Evolutionary conservation across 2,888 invertebrate genomes (phyloP), one percentile per base, ranked within the genome.

Genomic region (Calliphora vomitoria): DNA sequence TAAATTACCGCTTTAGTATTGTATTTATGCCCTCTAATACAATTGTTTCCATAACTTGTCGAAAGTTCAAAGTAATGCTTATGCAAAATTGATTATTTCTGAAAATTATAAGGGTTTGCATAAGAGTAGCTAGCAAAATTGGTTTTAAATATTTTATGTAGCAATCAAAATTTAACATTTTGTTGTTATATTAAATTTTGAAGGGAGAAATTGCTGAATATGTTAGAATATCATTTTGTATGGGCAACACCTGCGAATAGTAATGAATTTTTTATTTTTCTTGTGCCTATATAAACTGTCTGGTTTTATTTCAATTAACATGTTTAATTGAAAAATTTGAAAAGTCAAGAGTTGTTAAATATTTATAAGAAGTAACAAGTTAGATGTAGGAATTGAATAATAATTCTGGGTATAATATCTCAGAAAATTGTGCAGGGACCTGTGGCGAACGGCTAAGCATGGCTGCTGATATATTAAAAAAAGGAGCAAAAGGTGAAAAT

Each of bases 101-200:
- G 0, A 1, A 15, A 25, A 38, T 20, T 38, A 47, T 53, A 50
- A 2, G 20, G 64, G 38, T 41, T 38, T 50, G 25, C n/a, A 8
- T 35, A 11, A 35, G 11, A 25, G 41, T 15, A 50, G 47, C 11
- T 41, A 66, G 4, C 15, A 18, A 13, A 58, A 58, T 74, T 66
- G 20, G 4, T 15, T 58, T 74, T 74, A 8, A 41, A 74, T 74
- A 58, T 55, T 74, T 74, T 25, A 74, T 58, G 58, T 25, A 44
- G n/a, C 41, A 44, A 58, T 74, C 58, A 25, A 74, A 41, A 44
- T 74, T n/a, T 8, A n/a, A 44, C 1, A 66, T 13, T 41, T 41
- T 66, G 66, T 38, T 0, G 1, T 64, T n/a, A 38, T 18, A 64
- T 18, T 64, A 64, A 35, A 62, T 62, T 38, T 4, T 41, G 18